These are phyloP conservation scores for Tubiluchus corallicola DNA, from an alignment of 2,888 invertebrate genomes.

Conservation along the genomic window DNA sequence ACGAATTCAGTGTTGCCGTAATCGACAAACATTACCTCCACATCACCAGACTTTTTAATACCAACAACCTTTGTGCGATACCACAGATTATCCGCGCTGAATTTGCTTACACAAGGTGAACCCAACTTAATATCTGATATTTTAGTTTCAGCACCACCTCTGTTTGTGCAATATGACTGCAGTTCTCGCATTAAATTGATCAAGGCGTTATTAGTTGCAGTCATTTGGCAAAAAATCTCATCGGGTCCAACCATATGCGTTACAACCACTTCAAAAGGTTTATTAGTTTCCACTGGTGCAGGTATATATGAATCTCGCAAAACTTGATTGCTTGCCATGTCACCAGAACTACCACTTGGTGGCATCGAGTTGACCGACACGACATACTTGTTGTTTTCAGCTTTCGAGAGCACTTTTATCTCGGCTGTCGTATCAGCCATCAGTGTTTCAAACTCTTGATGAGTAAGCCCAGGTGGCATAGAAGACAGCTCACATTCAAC, in stretches of 20 bases:
- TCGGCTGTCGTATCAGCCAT: constrained; percentile 17
- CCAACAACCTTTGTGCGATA: constrained; percentile 43
- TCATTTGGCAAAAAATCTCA: not conserved
- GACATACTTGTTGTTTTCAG: not conserved
- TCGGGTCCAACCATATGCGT: not conserved
- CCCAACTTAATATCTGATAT: too few relatives aligned
- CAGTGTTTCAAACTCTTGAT: constrained; percentile 16
- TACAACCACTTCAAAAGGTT: too few relatives aligned
- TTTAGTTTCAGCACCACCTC: not conserved
- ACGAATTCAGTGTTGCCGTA: constrained; percentile 36
- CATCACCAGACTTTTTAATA: constrained; percentile 33
- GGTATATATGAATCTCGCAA: too few relatives aligned
- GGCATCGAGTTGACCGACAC: not conserved
- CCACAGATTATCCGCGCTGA: constrained; percentile 42
- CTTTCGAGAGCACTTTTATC: constrained; percentile 5
- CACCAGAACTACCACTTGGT: not conserved
- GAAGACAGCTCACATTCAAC: constrained; percentile 19
- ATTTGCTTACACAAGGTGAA: constrained; percentile 44
- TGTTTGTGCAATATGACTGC: not conserved
- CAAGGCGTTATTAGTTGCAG: not conserved
- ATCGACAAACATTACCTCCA: constrained; percentile 44
- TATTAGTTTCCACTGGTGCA: too few relatives aligned
- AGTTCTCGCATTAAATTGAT: not conserved
- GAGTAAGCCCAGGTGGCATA: too few relatives aligned
- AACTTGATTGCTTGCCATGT: not conserved